phyloP scores from a whole-genome alignment of 2,797 vertebrate species.

The Bucorvus abyssinicus region DNA sequence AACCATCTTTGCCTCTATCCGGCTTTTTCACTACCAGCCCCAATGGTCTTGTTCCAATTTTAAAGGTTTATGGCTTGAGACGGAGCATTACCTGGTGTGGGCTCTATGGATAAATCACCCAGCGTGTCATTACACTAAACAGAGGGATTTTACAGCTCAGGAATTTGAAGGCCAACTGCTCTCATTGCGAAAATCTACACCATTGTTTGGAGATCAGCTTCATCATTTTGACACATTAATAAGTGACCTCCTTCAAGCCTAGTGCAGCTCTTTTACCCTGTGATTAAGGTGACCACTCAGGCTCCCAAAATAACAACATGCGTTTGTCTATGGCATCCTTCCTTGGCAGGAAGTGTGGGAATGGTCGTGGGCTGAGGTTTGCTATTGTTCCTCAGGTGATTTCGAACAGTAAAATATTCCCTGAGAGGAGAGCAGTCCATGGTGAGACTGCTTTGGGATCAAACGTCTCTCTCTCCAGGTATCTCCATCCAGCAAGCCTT shows the following conservation, averaged over 20 bases:
- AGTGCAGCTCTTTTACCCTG: not conserved
- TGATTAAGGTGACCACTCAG: not conserved
- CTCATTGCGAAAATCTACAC: not conserved
- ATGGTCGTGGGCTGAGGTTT: not conserved
- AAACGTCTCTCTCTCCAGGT: not conserved
- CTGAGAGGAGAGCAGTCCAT: rapidly evolving
- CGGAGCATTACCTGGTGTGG: not conserved
- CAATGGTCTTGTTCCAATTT: not conserved
- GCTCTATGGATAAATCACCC: not conserved
- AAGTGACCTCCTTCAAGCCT: not conserved
- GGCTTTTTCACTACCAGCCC: not conserved
- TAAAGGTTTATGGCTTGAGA: not conserved
- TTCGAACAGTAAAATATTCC: not conserved
- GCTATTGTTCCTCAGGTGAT: not conserved
- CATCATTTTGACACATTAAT: not conserved
- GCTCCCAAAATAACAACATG: not conserved
- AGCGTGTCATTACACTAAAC: not conserved
- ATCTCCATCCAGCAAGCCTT: not conserved
- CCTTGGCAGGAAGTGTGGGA: not conserved
- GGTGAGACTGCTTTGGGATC: not conserved
- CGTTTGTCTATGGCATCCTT: not conserved
- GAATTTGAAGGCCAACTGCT: not conserved
- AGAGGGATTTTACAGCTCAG: not conserved
- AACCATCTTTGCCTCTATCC: not conserved
- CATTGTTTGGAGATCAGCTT: not conserved